A percentile compares a stretch with the other conserved stretches of the same genome.
Evolutionary conservation across 2,797 vertebrate genomes (phyloP).

Genomic region (Tangara arthus): DNA sequence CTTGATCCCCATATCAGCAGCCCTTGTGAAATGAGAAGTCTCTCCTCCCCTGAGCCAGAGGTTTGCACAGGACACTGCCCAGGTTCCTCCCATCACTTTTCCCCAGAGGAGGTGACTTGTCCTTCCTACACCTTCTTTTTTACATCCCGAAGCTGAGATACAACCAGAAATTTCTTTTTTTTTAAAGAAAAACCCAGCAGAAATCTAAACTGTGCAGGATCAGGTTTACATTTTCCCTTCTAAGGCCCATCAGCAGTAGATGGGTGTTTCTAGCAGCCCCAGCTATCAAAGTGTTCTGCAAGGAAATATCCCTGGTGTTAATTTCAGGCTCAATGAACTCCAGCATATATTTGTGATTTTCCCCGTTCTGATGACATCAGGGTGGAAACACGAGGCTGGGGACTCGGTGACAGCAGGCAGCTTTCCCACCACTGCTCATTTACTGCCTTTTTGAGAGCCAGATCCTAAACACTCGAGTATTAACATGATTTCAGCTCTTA

Average conservation of each 20-base stretch:
- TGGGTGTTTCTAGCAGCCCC: neutral
- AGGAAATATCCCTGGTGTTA: neutral
- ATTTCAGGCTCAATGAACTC: conserved; percentile 22
- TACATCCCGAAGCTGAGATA: neutral
- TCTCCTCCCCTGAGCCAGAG: neutral
- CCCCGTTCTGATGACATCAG: neutral
- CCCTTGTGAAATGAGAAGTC: neutral
- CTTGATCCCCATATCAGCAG: neutral
- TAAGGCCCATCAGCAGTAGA: neutral
- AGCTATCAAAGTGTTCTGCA: neutral
- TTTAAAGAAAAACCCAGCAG: neutral
- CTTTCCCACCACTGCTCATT: conserved; percentile 10
- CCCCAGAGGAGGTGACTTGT: neutral
- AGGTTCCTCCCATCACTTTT: neutral
- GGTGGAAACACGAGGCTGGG: neutral
- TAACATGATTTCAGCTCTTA: conserved; percentile 44
- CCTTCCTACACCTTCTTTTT: neutral
- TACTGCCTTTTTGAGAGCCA: neutral
- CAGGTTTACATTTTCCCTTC: neutral
- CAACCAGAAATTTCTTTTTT: neutral
- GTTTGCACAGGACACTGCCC: neutral
- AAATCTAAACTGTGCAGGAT: neutral
- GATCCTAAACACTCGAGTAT: conserved; percentile 25
- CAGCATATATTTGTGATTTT: conserved; percentile 8
- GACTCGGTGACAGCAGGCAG: neutral